phyloP scores from a whole-genome alignment of 2,113 vertebrate species.

The Halcyon malimbica region DNA sequence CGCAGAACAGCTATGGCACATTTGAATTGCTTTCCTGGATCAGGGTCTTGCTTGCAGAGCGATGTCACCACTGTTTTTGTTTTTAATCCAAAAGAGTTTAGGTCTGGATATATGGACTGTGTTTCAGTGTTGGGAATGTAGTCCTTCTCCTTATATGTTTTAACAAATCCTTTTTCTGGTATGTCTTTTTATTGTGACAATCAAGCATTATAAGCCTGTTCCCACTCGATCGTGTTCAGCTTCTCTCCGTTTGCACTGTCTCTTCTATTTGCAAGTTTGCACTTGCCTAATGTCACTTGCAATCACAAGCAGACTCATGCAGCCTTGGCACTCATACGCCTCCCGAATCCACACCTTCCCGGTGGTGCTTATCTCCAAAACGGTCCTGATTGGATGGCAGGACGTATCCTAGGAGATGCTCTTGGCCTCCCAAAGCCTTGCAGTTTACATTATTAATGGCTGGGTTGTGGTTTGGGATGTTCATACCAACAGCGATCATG shows the following conservation, averaged over 20 bases:
- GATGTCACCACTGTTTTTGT: neutral
- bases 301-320: neutral
- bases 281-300: neutral
- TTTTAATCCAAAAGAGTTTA: neutral
- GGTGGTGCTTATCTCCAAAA: accelerated
- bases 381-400: neutral
- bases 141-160: neutral
- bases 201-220: neutral
- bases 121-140: neutral
- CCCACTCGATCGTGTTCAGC: neutral
- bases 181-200: neutral
- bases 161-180: neutral
- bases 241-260: neutral
- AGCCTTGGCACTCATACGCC: accelerated
- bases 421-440: neutral
- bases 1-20: neutral
- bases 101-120: neutral
- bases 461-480: neutral
- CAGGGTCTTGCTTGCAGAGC: neutral
- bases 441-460: conserved; percentile 30
- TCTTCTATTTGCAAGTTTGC: neutral
- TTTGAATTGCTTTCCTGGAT: neutral
- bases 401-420: neutral
- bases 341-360: accelerated
- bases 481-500: neutral